phyloP scores from a whole-genome alignment of 2,113 vertebrate species.

The Ptyas mucosa region DNA sequence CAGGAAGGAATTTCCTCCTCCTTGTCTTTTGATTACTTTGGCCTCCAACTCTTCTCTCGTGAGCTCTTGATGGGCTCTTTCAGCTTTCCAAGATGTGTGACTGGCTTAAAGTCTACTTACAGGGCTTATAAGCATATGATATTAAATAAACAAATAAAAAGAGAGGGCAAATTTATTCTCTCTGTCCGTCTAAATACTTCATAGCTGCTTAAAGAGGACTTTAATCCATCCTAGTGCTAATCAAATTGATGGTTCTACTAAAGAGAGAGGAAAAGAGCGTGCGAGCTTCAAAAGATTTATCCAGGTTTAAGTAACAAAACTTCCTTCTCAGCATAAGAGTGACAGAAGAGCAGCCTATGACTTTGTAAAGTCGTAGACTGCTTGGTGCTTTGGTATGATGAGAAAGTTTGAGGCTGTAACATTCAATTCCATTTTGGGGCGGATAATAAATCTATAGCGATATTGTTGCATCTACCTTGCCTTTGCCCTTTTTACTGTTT shows the following conservation, averaged over 20 bases:
- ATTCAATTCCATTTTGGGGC: background rate
- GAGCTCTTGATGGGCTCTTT: background rate
- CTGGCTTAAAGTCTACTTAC: background rate
- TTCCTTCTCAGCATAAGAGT: background rate
- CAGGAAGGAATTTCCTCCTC: background rate
- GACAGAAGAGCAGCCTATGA: background rate
- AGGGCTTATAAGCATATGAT: background rate
- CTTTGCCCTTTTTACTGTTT: constrained; percentile 23
- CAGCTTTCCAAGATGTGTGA: background rate
- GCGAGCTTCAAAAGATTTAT: background rate
- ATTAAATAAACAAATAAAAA: background rate
- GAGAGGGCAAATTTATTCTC: background rate
- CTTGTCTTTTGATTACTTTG: background rate
- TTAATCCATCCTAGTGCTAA: background rate
- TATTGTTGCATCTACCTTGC: background rate
- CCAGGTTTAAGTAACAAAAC: background rate
- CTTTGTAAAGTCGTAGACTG: no score
- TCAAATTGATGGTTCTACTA: background rate
- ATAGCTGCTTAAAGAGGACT: background rate
- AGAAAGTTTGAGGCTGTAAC: background rate
- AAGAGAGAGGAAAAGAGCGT: background rate
- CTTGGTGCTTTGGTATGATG: background rate
- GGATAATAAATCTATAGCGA: background rate
- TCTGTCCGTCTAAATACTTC: background rate
- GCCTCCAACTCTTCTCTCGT: background rate